These are phyloP conservation scores for Papilio elwesi DNA, from an alignment of 2,888 invertebrate genomes.

Conservation along the genomic window DNA sequence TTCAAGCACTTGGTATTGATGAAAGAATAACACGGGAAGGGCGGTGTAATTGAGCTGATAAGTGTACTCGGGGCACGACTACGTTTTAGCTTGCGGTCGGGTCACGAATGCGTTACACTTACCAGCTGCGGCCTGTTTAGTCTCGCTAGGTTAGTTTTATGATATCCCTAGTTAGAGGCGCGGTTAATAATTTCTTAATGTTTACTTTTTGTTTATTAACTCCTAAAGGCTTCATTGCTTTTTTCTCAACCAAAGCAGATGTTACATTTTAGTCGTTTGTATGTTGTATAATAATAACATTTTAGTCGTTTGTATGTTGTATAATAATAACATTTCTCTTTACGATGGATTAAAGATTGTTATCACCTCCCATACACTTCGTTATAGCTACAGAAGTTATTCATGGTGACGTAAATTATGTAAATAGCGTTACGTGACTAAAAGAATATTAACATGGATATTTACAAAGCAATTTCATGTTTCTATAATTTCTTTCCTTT, in stretches of 20 bases:
- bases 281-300: not conserved
- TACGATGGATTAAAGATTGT: not conserved
- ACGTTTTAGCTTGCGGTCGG: slow-evolving; percentile 40
- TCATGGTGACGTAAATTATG: not conserved
- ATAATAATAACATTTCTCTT: not conserved
- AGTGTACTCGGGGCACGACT: slow-evolving; percentile 33
- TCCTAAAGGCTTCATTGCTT: not conserved
- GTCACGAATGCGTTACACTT: slow-evolving; percentile 36
- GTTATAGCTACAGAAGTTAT: not conserved
- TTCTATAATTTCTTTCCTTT: not conserved
- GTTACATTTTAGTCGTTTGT: not conserved
- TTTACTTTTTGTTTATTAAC: not conserved
- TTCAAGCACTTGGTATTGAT: slow-evolving; percentile 29
- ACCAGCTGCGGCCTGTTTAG: slow-evolving; percentile 46
- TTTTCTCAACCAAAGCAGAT: not conserved
- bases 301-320: not conserved
- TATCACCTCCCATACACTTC: not conserved
- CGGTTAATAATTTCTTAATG: slow-evolving; percentile 7
- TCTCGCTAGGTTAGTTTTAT: slow-evolving; percentile 51
- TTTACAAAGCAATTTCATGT: not conserved
- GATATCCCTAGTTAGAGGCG: slow-evolving; percentile 46
- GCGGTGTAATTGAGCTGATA: slow-evolving; percentile 38
- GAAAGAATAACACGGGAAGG: slow-evolving; percentile 36
- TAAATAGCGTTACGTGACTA: not conserved
- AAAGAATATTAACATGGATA: not conserved